Base-by-base conservation (phyloP, 2,888 invertebrate genomes). In the Mesodorylaimus sp. region DNA sequence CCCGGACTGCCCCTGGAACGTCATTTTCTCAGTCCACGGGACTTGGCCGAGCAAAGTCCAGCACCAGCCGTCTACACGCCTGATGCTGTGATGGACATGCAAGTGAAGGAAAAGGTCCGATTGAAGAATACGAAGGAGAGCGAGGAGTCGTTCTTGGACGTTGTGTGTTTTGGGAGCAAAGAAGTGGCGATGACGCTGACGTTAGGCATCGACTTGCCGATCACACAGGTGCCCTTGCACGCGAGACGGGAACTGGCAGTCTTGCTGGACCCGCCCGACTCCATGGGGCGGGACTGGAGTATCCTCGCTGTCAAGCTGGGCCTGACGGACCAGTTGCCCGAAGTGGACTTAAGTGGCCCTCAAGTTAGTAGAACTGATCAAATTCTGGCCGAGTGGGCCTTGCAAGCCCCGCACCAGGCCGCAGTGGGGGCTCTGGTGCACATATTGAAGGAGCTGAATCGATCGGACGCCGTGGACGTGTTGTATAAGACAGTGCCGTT, bases 1-100 rank as follows among this genome's bases (percentile, higher is more conserved):
- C 81, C 81, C 1, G 80, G 79, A 16, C 69, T 81, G 59, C 64
- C 76, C 47, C 61, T 79, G 19, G 79, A 80, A 64, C 73, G 75
- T 53, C 77, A 79, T 60, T 73, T 78, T 58, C 67, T 81, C 42
- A 79, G 79, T 61, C 71, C 76, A 16, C 68, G 70, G 43, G 76
- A 78, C 57, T 63, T 78, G 48, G 68, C 27, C 3, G 32, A 45
- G 7, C 10, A 48, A 5, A 36, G 19, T n/a, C 3, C 21, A 5
- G 24, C 27, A 10, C 25, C 48, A 3, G 5, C 36, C 36, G 29
- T 19, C 24, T 49, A 50, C 41, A 57, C 61, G 23, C 68, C 65
- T 57, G 58, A 63, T 1, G 63, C 66, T 10, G 62, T 73, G 44
- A 65, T 72, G 58, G 62, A 64, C 43, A 67, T 69, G 60, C 69